These are phyloP conservation scores for Sclerodermus sp. DNA, from an alignment of 2,888 invertebrate species.

Conservation along the genomic window DNA sequence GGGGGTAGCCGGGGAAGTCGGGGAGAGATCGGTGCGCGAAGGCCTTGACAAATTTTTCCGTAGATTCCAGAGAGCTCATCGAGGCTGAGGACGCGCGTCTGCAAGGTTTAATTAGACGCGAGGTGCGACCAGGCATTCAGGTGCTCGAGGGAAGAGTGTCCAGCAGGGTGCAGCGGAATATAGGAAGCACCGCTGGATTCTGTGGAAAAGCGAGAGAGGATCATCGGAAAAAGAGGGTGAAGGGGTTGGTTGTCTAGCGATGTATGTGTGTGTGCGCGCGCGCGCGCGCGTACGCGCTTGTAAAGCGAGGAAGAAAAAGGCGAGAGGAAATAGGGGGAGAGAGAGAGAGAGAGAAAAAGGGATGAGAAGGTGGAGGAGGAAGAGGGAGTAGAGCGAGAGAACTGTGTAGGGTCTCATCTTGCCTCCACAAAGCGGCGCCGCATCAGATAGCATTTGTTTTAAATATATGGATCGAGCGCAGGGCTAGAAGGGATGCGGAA, in stretches of 20 bases:
- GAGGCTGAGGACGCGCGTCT: no score
- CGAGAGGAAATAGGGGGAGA: constrained; percentile 3
- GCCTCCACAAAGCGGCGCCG: constrained; percentile 51
- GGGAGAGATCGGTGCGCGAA: no score
- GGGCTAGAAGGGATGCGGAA: constrained; percentile 22
- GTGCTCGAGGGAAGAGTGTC: not conserved
- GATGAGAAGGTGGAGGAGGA: constrained; percentile 21
- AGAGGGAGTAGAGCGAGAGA: constrained; percentile 26
- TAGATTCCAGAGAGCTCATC: no score
- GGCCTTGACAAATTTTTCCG: no score
- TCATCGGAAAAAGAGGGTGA: not conserved
- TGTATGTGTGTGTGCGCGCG: no score
- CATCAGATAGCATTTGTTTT: constrained; percentile 58
- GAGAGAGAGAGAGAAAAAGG: constrained; percentile 7
- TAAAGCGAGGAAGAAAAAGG: not conserved
- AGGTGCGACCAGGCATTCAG: no score
- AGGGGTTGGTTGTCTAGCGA: no score
- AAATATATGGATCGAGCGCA: constrained; percentile 55
- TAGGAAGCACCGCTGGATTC: not conserved
- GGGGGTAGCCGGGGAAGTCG: constrained; percentile 5
- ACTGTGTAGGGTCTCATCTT: constrained; percentile 47
- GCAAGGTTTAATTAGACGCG: no score
- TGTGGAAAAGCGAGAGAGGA: not conserved
- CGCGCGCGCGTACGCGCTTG: constrained; percentile 5
- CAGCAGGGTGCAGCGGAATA: not conserved